Evolutionary conservation across 2,888 invertebrate species (phyloP).

Genomic region (Scaptomyza polygonia): DNA sequence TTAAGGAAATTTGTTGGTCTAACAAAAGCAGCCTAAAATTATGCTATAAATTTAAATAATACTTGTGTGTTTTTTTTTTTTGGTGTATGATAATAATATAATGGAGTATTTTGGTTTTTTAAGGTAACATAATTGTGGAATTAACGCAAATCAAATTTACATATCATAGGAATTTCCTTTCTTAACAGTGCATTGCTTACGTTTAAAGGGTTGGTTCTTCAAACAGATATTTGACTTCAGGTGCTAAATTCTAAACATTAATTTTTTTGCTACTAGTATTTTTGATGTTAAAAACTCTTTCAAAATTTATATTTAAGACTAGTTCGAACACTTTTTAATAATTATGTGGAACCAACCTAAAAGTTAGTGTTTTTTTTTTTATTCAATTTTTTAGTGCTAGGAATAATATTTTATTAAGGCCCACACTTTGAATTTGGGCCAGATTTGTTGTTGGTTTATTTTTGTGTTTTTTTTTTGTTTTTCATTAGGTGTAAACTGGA

Average conservation of each 20-base stretch:
- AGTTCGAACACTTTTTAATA: neutral
- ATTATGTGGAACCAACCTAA: constrained; percentile 45
- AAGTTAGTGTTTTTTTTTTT: constrained; percentile 9
- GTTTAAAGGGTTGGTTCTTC: constrained; percentile 47
- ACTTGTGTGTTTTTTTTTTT: constrained; percentile 58
- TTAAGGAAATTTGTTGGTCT: constrained; percentile 41
- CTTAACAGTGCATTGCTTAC: constrained; percentile 1
- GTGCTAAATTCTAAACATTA: constrained; percentile 9
- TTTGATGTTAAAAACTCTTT: neutral
- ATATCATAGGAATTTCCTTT: constrained; percentile 64
- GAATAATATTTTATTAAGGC: too few species aligned
- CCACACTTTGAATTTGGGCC: neutral
- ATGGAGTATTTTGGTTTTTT: constrained; percentile 60
- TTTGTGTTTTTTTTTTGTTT: constrained; percentile 24
- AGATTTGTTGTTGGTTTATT: too few species aligned
- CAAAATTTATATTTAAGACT: neutral
- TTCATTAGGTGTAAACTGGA: constrained; percentile 74
- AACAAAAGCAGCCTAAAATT: constrained; percentile 62
- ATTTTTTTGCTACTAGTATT: too few species aligned
- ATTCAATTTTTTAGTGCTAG: constrained; percentile 42
- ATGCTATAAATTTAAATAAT: constrained; percentile 72
- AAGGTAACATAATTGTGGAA: constrained; percentile 58
- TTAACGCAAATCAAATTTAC: constrained; percentile 69
- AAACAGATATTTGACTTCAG: constrained; percentile 13
- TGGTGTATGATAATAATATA: constrained; percentile 32